A percentile compares a stretch with the other conserved stretches of the same genome.
Evolutionary conservation across 2,113 vertebrate genomes (phyloP).

Genomic region (Pluvialis apricaria): DNA sequence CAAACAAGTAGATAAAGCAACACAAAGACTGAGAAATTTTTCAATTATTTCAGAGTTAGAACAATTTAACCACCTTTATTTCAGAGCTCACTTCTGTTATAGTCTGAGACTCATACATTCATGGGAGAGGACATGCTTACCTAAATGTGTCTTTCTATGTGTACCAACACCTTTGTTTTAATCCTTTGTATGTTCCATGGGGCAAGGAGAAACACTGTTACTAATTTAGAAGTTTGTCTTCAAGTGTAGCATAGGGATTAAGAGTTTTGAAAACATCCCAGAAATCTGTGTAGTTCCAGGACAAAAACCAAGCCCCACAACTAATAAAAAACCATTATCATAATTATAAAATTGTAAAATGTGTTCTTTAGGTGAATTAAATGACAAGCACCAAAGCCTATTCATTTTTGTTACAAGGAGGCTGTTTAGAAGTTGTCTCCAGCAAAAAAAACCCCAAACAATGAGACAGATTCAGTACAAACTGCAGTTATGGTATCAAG

Average conservation of each 20-base stretch:
- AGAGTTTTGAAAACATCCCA: neutral
- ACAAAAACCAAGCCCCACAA: neutral
- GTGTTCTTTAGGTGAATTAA: neutral
- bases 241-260: neutral
- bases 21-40: neutral
- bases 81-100: neutral
- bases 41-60: neutral
- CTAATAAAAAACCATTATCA: neutral
- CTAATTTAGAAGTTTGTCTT: neutral
- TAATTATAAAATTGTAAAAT: neutral
- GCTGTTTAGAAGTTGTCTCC: neutral
- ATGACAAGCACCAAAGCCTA: neutral
- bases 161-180: neutral
- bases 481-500: neutral
- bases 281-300: neutral
- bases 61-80: neutral
- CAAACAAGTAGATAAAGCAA: neutral
- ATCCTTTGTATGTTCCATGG: neutral
- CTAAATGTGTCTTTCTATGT: neutral
- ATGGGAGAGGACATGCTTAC: neutral
- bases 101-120: neutral
- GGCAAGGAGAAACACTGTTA: neutral
- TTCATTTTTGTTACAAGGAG: neutral
- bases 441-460: neutral
- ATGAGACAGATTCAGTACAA: neutral